Percentiles rank a stretch among this genome's conserved stretches.
Evolutionary conservation across 2,797 vertebrate species (phyloP).

Genomic region (Scarus forsteni): DNA sequence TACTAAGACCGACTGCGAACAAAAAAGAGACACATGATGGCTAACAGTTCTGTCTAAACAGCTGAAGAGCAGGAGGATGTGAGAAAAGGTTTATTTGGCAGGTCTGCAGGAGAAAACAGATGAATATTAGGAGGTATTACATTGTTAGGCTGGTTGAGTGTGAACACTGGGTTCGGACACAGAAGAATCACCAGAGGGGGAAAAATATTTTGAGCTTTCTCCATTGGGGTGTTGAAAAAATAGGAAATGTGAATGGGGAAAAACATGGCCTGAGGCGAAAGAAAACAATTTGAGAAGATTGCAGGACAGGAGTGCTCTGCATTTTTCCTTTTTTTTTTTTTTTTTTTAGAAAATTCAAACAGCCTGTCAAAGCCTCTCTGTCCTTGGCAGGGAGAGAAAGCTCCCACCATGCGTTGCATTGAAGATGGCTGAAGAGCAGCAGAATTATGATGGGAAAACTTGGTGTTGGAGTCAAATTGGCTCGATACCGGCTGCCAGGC

Average conservation of each 20-base stretch:
- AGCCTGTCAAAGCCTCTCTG: conserved; percentile 60
- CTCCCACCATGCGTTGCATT: conserved; percentile 36
- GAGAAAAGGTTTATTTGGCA: conserved; percentile 4
- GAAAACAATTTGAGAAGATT: conserved; percentile 55
- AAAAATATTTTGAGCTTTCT: conserved; percentile 31
- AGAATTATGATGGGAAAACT: conserved; percentile 57
- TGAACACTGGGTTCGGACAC: conserved; percentile 14
- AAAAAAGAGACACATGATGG: not conserved
- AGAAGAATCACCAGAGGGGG: conserved; percentile 18
- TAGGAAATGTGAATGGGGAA: conserved; percentile 16
- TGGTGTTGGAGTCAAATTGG: conserved; percentile 51
- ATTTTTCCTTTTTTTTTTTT: conserved; percentile 2
- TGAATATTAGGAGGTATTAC: not conserved
- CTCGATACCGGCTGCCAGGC: conserved; percentile 54
- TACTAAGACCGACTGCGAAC: not conserved
- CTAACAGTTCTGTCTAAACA: conserved; percentile 6
- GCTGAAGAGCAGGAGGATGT: conserved; percentile 14
- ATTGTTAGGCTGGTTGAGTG: not conserved
- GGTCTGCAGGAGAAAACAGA: conserved; percentile 19
- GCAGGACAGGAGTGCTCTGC: conserved; percentile 36
- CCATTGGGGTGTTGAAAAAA: conserved; percentile 9
- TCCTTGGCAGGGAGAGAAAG: conserved; percentile 65
- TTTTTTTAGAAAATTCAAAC: conserved; percentile 52
- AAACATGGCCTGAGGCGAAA: conserved; percentile 26
- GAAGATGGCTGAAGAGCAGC: conserved; percentile 61